Conservation (phyloP, 2,888 invertebrate genomes). For the Chloromyia formosa region DNA sequence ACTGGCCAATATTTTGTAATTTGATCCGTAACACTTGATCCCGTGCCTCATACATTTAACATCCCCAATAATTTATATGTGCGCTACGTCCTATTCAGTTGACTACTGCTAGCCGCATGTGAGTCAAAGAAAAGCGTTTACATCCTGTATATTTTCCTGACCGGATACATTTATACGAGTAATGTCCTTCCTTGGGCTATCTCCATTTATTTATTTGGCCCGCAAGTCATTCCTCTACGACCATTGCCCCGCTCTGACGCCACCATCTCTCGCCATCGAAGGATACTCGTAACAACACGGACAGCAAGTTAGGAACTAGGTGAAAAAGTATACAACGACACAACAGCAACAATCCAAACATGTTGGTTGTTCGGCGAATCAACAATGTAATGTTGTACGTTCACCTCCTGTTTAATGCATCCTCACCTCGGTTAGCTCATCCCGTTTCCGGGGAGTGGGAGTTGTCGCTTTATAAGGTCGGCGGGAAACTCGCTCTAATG, state of each 20-base stretch:
- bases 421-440: not conserved
- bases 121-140: conserved; percentile 15
- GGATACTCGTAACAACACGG: too few species aligned
- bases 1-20: conserved; percentile 14
- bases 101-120: not conserved
- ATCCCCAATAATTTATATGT: conserved; percentile 18
- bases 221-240: not conserved
- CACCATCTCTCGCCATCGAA: too few species aligned
- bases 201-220: conserved; percentile 38
- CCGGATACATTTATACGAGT: conserved; percentile 43
- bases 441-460: too few species aligned
- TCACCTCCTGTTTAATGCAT: not conserved
- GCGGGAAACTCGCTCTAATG: conserved; percentile 12
- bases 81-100: not conserved
- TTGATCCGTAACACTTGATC: conserved; percentile 17
- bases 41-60: conserved; percentile 20
- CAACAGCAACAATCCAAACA: conserved; percentile 27
- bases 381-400: not conserved
- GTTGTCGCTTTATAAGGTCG: not conserved
- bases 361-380: conserved; percentile 12
- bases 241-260: not conserved
- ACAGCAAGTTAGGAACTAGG: conserved; percentile 8
- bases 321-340: not conserved
- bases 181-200: conserved; percentile 39
- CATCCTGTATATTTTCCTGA: conserved; percentile 30